A percentile compares a stretch with the other conserved stretches of the same genome.
Evolutionary conservation across 1,140 invertebrate genomes (phyloP).

Genomic region (Battus philenor): DNA sequence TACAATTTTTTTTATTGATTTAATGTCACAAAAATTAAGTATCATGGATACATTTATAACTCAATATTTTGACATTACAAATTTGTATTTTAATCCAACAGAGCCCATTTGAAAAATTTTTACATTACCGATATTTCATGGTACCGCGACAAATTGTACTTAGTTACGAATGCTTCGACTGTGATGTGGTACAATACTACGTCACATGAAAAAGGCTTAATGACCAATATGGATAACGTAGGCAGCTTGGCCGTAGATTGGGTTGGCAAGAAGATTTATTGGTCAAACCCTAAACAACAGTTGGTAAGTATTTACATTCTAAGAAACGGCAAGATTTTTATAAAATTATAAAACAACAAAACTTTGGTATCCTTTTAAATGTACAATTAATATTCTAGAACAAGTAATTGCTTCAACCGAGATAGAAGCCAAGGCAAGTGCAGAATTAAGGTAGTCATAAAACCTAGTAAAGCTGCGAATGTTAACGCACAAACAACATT

Average conservation of each 20-base stretch:
- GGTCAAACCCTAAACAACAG: constrained; percentile 90
- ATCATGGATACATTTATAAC: not conserved
- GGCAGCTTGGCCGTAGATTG: constrained; percentile 91
- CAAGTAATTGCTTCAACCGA: no score
- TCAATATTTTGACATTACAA: no score
- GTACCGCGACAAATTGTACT: constrained; percentile 82
- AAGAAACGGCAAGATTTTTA: no score
- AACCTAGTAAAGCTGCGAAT: no score
- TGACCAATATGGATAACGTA: constrained; percentile 82
- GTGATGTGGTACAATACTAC: constrained; percentile 84
- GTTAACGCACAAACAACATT: no score
- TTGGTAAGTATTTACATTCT: constrained; percentile 80
- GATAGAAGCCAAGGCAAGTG: no score
- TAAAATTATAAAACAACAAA: no score
- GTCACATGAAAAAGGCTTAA: constrained; percentile 71
- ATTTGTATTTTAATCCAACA: constrained; percentile 72
- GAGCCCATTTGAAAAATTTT: constrained; percentile 68
- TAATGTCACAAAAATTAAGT: not conserved
- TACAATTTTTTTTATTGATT: no score
- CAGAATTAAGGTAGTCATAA: no score
- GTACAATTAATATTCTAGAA: no score
- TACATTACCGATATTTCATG: constrained; percentile 82
- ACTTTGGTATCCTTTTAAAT: no score
- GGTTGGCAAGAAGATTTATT: constrained; percentile 92
- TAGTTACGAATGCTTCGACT: constrained; percentile 84